These are phyloP conservation scores for Gerris lacustris DNA, from an alignment of 2,888 invertebrate genomes.

Conservation along the genomic window DNA sequence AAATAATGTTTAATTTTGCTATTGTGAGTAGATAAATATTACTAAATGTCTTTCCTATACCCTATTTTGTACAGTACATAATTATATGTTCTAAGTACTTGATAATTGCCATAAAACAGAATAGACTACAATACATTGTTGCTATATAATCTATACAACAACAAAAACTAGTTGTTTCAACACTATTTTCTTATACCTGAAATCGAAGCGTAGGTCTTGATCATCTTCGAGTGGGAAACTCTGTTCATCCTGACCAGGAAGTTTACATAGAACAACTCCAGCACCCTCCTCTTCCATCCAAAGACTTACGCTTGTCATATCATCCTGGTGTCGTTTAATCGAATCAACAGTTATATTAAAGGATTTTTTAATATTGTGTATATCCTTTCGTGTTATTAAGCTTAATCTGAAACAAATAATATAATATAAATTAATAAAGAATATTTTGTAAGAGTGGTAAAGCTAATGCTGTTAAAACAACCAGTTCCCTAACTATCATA, in stretches of 20 bases:
- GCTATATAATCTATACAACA: too few species aligned
- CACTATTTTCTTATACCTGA: background rate
- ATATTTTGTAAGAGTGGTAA: too few species aligned
- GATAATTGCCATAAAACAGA: too few species aligned
- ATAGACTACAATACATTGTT: too few species aligned
- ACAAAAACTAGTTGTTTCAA: too few species aligned
- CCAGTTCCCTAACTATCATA: too few species aligned
- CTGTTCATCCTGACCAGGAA: background rate
- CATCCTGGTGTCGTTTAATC: background rate
- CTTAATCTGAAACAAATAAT: slow-evolving; percentile 3
- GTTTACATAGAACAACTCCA: background rate
- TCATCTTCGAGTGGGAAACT: background rate
- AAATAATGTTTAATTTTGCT: too few species aligned
- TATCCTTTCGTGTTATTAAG: background rate
- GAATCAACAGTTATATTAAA: background rate
- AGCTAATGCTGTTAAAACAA: too few species aligned
- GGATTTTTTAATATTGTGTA: slow-evolving; percentile 2
- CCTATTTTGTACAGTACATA: too few species aligned
- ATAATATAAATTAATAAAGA: background rate
- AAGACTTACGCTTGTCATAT: background rate
- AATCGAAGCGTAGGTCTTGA: background rate
- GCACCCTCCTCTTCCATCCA: background rate
- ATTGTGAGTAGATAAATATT: too few species aligned
- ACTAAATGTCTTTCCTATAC: too few species aligned
- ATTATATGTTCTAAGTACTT: too few species aligned